Base-by-base conservation (phyloP, 2,113 vertebrate species). In the Xenopus borealis region DNA sequence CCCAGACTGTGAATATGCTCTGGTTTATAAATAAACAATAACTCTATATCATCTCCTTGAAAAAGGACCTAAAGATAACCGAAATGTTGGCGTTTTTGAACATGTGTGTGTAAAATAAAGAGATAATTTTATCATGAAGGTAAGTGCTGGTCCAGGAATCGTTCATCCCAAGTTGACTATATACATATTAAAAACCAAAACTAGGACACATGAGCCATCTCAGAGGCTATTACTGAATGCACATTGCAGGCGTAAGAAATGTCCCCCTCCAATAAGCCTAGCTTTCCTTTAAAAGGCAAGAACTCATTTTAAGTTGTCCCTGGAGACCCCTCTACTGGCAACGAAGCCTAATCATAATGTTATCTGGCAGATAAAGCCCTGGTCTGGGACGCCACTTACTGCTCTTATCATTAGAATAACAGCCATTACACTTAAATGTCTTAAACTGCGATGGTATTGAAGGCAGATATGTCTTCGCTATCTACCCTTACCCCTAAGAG, bases 361-460 rank as follows among this genome's bases (percentile, higher is more conserved):
- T 76, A 76, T 76, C 66, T 52, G 58, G 4, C 58, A 69, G 73
- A 76, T 76, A 76, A 69, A 17, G 47, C 8, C n/a, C 1, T 61
- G 46, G 27, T 44, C 73, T 72, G 70, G 70, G 19, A 12, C 30
- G 13, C 18, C 44, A 23, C 58, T 47, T 4, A 23, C 20, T 23
- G 30, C 72, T 53, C 47, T 61, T 76, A 69, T 76, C 73, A 11
- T 63, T 76, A 69, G 2, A 69, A 76, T 45, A 76, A 55, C 73
- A 75, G 13, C 57, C 27, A 16, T 68, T 58, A 30, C 72, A 45
- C 50, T 57, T 66, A 52, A 40, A 55, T 40, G n/a, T 12, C 30
- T 20, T 12, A 16, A n/a, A 55, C 12, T 9, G 40, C 4, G 55
- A 67, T 50, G 47, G 40, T 47, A 27, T 7, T 19, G 52, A 57